Conservation (phyloP, 2,797 vertebrate genomes). For the Semotilus atromaculatus region DNA sequence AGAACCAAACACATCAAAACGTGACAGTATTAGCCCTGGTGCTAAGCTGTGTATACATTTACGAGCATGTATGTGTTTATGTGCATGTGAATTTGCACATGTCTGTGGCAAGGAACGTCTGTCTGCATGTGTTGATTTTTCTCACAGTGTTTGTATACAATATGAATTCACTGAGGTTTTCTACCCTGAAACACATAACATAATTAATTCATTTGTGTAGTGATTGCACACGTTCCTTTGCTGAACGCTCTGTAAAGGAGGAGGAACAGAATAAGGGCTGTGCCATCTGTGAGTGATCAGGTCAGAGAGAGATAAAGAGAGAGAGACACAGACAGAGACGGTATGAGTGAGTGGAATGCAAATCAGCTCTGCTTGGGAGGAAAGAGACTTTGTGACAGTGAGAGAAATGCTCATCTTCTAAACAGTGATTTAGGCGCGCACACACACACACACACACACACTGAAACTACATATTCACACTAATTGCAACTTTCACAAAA, state of each 20-base stretch:
- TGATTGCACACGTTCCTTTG: conserved; percentile 38
- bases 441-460: not conserved
- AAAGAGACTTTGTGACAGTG: conserved; percentile 31
- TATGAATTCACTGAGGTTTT: conserved; percentile 60
- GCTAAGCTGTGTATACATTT: conserved; percentile 20
- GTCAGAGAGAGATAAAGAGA: conserved; percentile 41
- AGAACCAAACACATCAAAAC: too few relatives aligned
- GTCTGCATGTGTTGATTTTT: conserved; percentile 4
- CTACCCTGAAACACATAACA: conserved; percentile 54
- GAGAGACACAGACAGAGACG: conserved; percentile 38
- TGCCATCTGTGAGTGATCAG: conserved; percentile 43
- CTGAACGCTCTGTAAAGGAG: conserved; percentile 21
- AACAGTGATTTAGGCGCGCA: conserved; percentile 6
- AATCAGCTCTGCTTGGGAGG: conserved; percentile 22
- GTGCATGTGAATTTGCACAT: not conserved
- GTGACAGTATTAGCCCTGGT: conserved; percentile 3
- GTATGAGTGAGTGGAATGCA: conserved; percentile 23
- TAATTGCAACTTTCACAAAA: conserved; percentile 19
- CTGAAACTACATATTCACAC: not conserved
- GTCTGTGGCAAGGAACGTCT: not conserved
- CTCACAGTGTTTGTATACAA: not conserved
- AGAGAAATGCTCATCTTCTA: conserved; percentile 29
- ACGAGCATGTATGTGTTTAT: not conserved
- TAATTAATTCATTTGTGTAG: conserved; percentile 43
- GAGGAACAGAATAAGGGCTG: conserved; percentile 33